Evolutionary conservation across 2,888 invertebrate species (phyloP).

Genomic region (Idaea biselata): DNA sequence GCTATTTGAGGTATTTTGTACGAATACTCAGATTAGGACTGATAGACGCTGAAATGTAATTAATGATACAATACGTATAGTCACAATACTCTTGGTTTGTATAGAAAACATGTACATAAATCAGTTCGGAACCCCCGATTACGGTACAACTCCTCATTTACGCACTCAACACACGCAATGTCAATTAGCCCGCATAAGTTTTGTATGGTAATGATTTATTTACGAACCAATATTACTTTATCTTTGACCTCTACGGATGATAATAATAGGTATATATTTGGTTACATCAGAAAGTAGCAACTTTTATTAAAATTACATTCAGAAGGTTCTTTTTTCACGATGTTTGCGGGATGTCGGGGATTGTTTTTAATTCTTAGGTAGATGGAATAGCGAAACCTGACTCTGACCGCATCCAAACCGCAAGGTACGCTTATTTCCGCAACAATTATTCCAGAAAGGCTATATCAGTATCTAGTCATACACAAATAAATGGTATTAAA

Average conservation of each 20-base stretch:
- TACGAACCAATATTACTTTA: slow-evolving; percentile 36
- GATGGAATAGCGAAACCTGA: slow-evolving; percentile 29
- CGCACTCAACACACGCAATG: slow-evolving; percentile 49
- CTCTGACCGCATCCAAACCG: slow-evolving; percentile 39
- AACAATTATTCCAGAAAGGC: slow-evolving; percentile 45
- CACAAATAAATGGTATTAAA: slow-evolving; percentile 11
- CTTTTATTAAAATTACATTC: slow-evolving; percentile 5
- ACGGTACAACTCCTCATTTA: slow-evolving; percentile 43
- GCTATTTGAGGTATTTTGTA: slow-evolving; percentile 8
- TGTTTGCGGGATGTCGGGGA: not conserved
- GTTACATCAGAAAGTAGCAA: slow-evolving; percentile 18
- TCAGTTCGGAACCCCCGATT: slow-evolving; percentile 41
- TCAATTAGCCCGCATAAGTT: slow-evolving; percentile 61
- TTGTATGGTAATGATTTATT: slow-evolving; percentile 51
- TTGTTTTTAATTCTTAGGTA: not conserved
- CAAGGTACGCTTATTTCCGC: slow-evolving; percentile 55
- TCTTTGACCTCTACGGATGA: slow-evolving; percentile 41
- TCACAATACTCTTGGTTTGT: not conserved
- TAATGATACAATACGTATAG: not conserved
- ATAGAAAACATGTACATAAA: slow-evolving; percentile 25
- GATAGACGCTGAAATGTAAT: slow-evolving; percentile 7
- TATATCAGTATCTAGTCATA: not conserved
- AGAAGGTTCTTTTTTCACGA: not conserved
- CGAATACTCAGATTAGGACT: slow-evolving; percentile 11
- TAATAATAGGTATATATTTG: slow-evolving; percentile 22